Conservation (phyloP, 2,113 vertebrate genomes). For the Sylvietta virens region DNA sequence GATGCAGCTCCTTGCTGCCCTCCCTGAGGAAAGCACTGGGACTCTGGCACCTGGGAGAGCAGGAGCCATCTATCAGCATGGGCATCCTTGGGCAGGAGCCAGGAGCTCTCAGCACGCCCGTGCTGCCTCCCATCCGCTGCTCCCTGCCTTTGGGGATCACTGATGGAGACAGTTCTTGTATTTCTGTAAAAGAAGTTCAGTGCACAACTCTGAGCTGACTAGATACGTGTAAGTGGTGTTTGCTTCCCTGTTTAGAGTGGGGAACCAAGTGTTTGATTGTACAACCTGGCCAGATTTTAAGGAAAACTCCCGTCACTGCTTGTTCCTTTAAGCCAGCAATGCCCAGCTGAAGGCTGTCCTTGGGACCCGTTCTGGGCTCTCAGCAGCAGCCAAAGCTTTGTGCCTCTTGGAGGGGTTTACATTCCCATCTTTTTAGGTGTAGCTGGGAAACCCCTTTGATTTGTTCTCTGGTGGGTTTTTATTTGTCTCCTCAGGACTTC, state of each 20-base stretch:
- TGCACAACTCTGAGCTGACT: neutral
- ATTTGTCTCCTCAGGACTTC: neutral
- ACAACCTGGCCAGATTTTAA: neutral
- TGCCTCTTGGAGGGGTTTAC: neutral
- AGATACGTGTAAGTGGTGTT: accelerated
- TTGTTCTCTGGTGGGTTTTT: neutral
- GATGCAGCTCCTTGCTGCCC: neutral
- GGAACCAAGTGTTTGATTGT: neutral
- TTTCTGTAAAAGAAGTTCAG: neutral
- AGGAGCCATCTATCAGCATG: neutral
- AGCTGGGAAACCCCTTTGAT: neutral
- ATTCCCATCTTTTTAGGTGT: neutral
- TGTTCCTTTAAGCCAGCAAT: neutral
- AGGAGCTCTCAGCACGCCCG: neutral
- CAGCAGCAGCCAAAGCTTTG: neutral
- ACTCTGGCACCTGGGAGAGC: neutral
- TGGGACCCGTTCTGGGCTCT: neutral
- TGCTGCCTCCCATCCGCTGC: accelerated
- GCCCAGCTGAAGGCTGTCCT: neutral
- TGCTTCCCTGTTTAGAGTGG: neutral
- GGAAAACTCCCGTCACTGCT: neutral
- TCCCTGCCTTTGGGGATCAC: neutral
- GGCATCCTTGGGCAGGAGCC: neutral
- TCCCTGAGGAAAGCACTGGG: neutral
- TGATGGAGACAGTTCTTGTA: neutral